These are phyloP conservation scores for Pogonocichla stellata DNA, from an alignment of 2,113 vertebrate genomes.

Conservation along the genomic window DNA sequence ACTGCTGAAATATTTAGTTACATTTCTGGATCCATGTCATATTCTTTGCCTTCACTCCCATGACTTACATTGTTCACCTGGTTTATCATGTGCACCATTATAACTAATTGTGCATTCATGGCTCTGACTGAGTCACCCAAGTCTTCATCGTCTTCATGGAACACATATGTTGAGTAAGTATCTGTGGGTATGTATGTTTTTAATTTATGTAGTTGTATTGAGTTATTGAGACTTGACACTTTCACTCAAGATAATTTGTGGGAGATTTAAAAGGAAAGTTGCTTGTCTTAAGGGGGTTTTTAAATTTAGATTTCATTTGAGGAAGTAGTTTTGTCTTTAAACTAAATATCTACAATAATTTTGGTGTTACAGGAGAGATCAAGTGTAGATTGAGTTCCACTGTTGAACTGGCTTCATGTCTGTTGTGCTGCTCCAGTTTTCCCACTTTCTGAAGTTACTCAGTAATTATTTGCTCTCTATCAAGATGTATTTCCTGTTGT, in stretches of 20 bases:
- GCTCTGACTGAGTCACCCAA: slow-evolving; percentile 66
- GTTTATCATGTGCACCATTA: slow-evolving; percentile 94
- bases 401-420: neutral
- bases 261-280: neutral
- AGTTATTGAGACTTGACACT: neutral
- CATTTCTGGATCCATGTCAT: neutral
- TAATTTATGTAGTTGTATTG: neutral
- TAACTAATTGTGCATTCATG: slow-evolving; percentile 96
- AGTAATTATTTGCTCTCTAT: neutral
- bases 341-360: neutral
- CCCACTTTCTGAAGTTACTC: neutral
- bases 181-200: neutral
- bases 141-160: slow-evolving; percentile 65
- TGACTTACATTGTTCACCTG: slow-evolving; percentile 85
- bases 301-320: neutral
- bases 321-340: neutral
- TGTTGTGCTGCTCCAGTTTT: neutral
- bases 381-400: neutral
- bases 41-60: slow-evolving; percentile 80
- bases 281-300: neutral
- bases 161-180: slow-evolving; percentile 93
- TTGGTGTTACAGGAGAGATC: neutral
- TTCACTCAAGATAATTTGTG: neutral
- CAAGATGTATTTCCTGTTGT: neutral
- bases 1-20: neutral